Percentiles rank a stretch among this genome's conserved stretches.
These are phyloP conservation scores for Conus canariensis DNA, from an alignment of 2,888 invertebrate genomes.

Conservation along the genomic window DNA sequence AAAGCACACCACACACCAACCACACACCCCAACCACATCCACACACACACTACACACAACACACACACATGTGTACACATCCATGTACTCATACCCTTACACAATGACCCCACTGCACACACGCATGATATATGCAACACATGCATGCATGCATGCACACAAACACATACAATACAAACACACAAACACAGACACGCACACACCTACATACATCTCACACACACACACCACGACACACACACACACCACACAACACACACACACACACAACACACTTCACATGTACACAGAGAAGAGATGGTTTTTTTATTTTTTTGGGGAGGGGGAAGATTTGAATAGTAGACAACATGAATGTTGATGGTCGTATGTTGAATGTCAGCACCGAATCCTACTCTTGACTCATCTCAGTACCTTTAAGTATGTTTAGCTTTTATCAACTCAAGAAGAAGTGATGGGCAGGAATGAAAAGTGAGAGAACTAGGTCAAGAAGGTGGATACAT, in stretches of 20 bases:
- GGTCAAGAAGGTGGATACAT: too few relatives aligned
- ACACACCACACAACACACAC: neutral
- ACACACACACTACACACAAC: neutral
- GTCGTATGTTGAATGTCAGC: too few relatives aligned
- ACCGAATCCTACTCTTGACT: too few relatives aligned
- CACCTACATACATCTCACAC: neutral
- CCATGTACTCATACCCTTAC: neutral
- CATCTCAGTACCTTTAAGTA: too few relatives aligned
- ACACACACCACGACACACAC: neutral
- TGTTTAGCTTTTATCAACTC: too few relatives aligned
- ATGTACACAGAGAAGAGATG: neutral
- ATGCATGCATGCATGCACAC: neutral
- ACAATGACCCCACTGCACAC: neutral
- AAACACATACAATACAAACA: neutral
- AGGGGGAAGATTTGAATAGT: too few relatives aligned
- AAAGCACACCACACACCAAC: neutral
- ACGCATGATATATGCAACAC: neutral
- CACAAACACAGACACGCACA: neutral
- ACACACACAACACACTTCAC: neutral
- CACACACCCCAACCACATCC: neutral
- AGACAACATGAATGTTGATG: too few relatives aligned
- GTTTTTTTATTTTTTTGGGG: too few relatives aligned
- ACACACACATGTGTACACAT: neutral
- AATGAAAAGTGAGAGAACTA: too few relatives aligned
- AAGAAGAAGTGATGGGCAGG: too few relatives aligned